These are phyloP conservation scores for Agrilus cyanescens DNA, from an alignment of 2,888 invertebrate species.

Conservation along the genomic window DNA sequence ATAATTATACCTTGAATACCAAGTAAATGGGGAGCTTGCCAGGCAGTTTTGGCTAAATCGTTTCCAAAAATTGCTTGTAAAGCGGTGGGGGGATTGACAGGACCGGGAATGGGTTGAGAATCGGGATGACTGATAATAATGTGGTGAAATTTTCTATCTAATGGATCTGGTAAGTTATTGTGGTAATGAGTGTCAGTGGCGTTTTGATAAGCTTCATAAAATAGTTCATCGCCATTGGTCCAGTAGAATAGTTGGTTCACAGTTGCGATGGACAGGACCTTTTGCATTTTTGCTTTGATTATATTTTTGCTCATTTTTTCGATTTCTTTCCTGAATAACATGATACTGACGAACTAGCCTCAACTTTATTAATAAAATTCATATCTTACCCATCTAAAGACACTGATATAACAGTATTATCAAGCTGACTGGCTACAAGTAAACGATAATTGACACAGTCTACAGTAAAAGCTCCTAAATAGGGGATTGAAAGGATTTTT, in stretches of 20 bases:
- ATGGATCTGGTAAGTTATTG: conserved; percentile 53
- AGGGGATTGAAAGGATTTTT: conserved; percentile 49
- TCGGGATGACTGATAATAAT: conserved; percentile 48
- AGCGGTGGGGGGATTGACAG: conserved; percentile 64
- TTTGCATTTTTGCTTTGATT: conserved; percentile 59
- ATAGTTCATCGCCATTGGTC: conserved; percentile 68
- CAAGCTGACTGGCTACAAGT: conserved; percentile 58
- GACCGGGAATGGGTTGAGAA: conserved; percentile 68
- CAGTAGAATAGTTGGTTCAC: conserved; percentile 74
- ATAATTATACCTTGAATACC: conserved; percentile 52
- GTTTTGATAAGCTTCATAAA: conserved; percentile 67
- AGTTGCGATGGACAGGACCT: conserved; percentile 63
- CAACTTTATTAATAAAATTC: background rate
- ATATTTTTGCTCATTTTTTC: conserved; percentile 63
- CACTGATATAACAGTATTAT: conserved; percentile 69
- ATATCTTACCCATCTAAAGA: conserved; percentile 64
- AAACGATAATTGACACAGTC: conserved; percentile 73
- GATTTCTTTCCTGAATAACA: conserved; percentile 46
- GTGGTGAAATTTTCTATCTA: conserved; percentile 29
- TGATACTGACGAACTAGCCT: background rate
- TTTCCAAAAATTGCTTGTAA: conserved; percentile 74
- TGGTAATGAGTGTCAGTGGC: conserved; percentile 62
- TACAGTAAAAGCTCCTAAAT: conserved; percentile 71
- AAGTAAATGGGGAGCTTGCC: conserved; percentile 68
- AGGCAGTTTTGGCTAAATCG: conserved; percentile 63